Percentiles rank a stretch among this genome's conserved stretches.
Conservation (phyloP, 2,113 vertebrate genomes). For the Cisticola juncidis region DNA sequence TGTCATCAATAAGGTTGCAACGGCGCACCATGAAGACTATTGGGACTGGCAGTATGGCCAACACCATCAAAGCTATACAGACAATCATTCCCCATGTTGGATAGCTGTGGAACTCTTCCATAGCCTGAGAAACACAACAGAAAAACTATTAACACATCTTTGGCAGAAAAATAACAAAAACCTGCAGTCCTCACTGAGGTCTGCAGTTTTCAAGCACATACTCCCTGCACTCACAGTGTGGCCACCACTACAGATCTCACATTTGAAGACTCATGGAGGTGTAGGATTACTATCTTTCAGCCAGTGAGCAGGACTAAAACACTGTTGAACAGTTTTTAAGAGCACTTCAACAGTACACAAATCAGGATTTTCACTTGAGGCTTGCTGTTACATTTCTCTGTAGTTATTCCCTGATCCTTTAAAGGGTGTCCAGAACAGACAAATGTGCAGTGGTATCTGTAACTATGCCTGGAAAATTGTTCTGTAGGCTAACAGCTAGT, state of each 20-base stretch:
- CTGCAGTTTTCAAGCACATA: not conserved
- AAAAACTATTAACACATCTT: not conserved
- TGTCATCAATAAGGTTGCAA: slow-evolving; percentile 86
- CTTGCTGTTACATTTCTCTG: not conserved
- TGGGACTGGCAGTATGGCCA: slow-evolving; percentile 88
- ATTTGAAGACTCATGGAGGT: not conserved
- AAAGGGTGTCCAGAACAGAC: not conserved
- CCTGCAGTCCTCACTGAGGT: not conserved
- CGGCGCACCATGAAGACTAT: slow-evolving; percentile 83
- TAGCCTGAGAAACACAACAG: slow-evolving; percentile 73
- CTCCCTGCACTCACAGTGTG: not conserved
- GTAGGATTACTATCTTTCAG: not conserved
- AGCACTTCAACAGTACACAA: not conserved
- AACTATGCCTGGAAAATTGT: not conserved
- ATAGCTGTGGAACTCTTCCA: slow-evolving; percentile 81
- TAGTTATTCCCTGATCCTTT: not conserved
- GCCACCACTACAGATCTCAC: not conserved
- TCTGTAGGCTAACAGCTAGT: not conserved
- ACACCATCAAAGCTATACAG: slow-evolving; percentile 85
- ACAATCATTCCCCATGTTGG: slow-evolving; percentile 86
- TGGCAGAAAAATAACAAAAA: not conserved
- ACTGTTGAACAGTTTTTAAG: not conserved
- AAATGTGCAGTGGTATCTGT: not conserved
- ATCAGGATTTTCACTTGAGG: not conserved
- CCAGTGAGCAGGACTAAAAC: not conserved